Conservation (phyloP, 2,888 invertebrate species). For the Macaria liturata region DNA sequence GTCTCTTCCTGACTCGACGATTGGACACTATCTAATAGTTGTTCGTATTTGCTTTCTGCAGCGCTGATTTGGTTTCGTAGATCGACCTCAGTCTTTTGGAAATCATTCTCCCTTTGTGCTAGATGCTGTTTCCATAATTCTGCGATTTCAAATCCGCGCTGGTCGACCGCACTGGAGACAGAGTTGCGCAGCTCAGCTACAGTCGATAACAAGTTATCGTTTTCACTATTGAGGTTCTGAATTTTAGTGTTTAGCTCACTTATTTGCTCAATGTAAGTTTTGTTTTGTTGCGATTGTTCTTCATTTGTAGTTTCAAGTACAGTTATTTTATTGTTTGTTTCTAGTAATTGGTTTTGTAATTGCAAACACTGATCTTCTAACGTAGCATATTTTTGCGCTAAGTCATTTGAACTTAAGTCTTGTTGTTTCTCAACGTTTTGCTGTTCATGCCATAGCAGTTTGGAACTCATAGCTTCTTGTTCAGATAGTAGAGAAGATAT, state of each 20-base stretch:
- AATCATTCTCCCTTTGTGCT: conserved; percentile 85
- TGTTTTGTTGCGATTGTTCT: conserved; percentile 41
- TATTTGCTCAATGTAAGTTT: conserved; percentile 50
- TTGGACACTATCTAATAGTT: conserved; percentile 71
- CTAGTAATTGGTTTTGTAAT: conserved; percentile 51
- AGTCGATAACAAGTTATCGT: conserved; percentile 70
- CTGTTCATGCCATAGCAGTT: conserved; percentile 39
- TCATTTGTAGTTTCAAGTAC: conserved; percentile 52
- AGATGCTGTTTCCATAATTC: conserved; percentile 88
- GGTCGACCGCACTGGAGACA: conserved; percentile 83
- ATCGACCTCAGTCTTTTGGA: conserved; percentile 76
- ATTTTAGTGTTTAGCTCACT: conserved; percentile 60
- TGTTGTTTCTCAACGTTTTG: conserved; percentile 32
- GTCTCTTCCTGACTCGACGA: conserved; percentile 76
- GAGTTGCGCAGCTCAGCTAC: conserved; percentile 74
- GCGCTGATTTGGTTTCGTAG: conserved; percentile 78
- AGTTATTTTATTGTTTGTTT: conserved; percentile 65
- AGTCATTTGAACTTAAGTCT: conserved; percentile 35
- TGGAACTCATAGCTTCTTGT: conserved; percentile 45
- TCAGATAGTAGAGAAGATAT: conserved; percentile 44
- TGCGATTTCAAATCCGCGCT: conserved; percentile 87
- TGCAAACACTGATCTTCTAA: conserved; percentile 54
- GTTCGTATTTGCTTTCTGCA: conserved; percentile 75
- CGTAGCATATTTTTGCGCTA: conserved; percentile 47
- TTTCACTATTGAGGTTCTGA: conserved; percentile 67